A percentile compares a stretch with the other conserved stretches of the same genome.
Conservation (phyloP, 2,888 invertebrate species). For the Leptinotarsa juncta region DNA sequence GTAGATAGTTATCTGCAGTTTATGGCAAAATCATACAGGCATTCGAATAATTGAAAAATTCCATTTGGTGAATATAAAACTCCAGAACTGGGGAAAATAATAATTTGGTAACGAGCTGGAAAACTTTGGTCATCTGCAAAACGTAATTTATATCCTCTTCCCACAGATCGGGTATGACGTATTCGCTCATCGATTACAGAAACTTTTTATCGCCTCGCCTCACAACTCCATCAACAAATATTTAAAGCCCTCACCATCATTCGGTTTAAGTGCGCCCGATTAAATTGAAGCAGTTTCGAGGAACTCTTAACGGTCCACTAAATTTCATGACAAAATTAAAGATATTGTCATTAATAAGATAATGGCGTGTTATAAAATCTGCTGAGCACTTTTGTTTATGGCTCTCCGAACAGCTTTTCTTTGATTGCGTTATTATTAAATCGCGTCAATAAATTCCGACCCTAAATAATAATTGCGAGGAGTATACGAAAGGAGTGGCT, state of each 20-base stretch:
- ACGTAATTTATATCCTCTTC: neutral
- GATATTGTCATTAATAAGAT: conserved; percentile 42
- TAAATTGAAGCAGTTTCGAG: conserved; percentile 10
- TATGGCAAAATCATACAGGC: too few relatives aligned
- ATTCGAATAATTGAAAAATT: too few relatives aligned
- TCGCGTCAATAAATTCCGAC: conserved; percentile 35
- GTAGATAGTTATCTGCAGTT: too few relatives aligned
- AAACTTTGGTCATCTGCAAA: too few relatives aligned
- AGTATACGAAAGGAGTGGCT: conserved; percentile 44
- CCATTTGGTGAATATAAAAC: too few relatives aligned
- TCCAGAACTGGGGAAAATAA: too few relatives aligned
- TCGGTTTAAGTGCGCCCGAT: conserved; percentile 1
- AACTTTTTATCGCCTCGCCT: neutral
- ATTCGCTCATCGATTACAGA: neutral
- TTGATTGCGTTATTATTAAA: conserved; percentile 55
- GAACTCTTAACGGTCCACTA: conserved; percentile 25
- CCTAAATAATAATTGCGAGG: conserved; percentile 38
- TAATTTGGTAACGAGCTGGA: too few relatives aligned
- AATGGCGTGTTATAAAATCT: conserved; percentile 53
- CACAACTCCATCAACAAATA: conserved; percentile 19
- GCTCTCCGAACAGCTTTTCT: conserved; percentile 51
- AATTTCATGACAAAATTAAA: conserved; percentile 37
- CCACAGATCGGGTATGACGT: neutral
- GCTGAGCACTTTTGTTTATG: conserved; percentile 50
- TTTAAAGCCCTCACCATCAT: neutral